Evolutionary conservation across 2,113 vertebrate species (phyloP).

Genomic region (Tetraodon nigroviridis): DNA sequence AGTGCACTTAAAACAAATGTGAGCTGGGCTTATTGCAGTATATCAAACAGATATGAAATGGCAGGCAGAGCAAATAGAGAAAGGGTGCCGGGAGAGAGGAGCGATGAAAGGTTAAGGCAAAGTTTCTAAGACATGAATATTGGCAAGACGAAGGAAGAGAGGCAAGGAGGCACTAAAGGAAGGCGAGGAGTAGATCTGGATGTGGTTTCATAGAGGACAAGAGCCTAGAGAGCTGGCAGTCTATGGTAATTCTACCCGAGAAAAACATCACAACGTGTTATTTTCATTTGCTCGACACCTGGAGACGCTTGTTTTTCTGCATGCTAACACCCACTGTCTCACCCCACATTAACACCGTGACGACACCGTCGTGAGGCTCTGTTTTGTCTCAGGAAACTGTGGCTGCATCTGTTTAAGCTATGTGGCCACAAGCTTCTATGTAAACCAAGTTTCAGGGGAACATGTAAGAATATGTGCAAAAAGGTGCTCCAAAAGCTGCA

Average conservation of each 20-base stretch:
- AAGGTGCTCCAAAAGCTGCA: neutral
- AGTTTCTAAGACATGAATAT: conserved; percentile 8
- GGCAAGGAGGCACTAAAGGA: neutral
- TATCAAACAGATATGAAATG: neutral
- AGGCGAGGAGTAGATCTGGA: neutral
- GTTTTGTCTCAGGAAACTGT: neutral
- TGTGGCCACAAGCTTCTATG: conserved; percentile 3
- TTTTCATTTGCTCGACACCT: conserved; percentile 14
- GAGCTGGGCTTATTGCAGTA: neutral
- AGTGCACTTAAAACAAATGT: conserved; percentile 4
- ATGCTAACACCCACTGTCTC: conserved; percentile 29
- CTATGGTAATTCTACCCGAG: conserved; percentile 8
- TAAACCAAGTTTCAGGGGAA: no score
- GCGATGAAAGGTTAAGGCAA: conserved; percentile 8
- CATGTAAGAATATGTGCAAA: neutral
- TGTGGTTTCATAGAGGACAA: neutral
- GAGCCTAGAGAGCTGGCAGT: neutral
- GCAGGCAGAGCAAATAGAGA: conserved; percentile 25
- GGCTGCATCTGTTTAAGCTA: conserved; percentile 20
- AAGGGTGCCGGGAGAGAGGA: neutral
- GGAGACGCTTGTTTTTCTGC: neutral
- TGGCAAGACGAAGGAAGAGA: neutral
- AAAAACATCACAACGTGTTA: conserved; percentile 10
- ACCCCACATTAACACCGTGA: conserved; percentile 18
- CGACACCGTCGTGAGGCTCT: conserved; percentile 6